These are phyloP conservation scores for Megaustenia siamemsis DNA, from an alignment of 2,888 invertebrate species.

Conservation along the genomic window DNA sequence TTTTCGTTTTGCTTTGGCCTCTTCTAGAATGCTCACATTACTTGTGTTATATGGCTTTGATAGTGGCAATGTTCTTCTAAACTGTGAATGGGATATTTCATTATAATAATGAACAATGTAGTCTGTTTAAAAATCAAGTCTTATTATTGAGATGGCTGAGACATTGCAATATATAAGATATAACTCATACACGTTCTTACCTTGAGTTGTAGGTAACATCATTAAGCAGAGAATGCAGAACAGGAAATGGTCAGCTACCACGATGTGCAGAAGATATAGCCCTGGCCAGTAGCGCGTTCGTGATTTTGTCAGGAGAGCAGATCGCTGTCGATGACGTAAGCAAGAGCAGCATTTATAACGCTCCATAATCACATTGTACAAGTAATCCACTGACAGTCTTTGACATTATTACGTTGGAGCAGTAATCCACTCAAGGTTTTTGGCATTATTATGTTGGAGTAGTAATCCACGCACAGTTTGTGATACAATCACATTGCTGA, in stretches of 20 bases:
- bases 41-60: too few species aligned
- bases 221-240: slow-evolving; percentile 3
- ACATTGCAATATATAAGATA: too few species aligned
- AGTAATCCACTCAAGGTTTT: background rate
- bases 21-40: too few species aligned
- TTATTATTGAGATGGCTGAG: too few species aligned
- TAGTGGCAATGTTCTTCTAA: too few species aligned
- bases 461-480: background rate
- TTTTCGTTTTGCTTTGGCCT: too few species aligned
- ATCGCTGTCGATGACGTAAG: slow-evolving; percentile 24
- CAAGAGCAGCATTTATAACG: slow-evolving; percentile 19
- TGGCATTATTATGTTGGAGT: slow-evolving; percentile 23
- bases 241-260: background rate
- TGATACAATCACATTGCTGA: background rate
- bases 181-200: slow-evolving; percentile 3
- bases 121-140: too few species aligned
- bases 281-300: background rate
- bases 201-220: slow-evolving; percentile 18
- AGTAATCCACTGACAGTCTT: background rate
- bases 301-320: background rate
- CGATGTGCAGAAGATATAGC: background rate
- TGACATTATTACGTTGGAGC: background rate
- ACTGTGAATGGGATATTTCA: too few species aligned
- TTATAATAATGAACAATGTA: too few species aligned
- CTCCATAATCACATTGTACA: slow-evolving; percentile 39